Evolutionary conservation across 2,113 vertebrate genomes (phyloP), one percentile per base, ranked within the genome.

Genomic region (Verasper variegatus): DNA sequence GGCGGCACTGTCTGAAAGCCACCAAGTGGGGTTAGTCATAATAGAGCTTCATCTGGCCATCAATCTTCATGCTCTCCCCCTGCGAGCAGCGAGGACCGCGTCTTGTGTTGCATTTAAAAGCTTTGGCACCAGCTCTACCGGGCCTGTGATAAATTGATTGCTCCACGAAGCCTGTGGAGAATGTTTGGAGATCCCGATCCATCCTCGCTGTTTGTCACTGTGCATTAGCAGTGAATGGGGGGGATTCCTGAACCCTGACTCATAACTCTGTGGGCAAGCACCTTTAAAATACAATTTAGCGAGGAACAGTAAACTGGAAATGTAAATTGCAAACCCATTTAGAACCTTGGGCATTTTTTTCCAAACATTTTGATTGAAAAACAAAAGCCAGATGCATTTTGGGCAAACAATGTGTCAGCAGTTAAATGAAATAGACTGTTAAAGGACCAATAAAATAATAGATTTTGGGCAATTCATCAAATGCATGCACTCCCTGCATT

Each of bases 181-280:
- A 81, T 82, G 89, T 83, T 87, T 82, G 76, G 82, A 88, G 81
- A 84, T 80, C 83, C 75, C 23, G 73, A 81, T 84, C 78, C 84
- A 64, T 82, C 78, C 75, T 88, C 24, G 49, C 72, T 78, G 80
- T 83, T 84, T 90, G 88, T 91, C 86, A 80, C 68, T 83, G 80
- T 81, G 73, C 80, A 91, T 90, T 90, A 88, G 79, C 74, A 69
- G 71, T 59, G 72, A 85, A 71, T 35, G 69, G 62, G 63, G 76
- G 47, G 83, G 85, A 91, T 92, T 92, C 90, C 85, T 88, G 49
- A 83, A 80, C 42, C 15, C 81, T 92, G 85, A 91, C 79, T 92
- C 86, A 85, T 68, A 47, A 26, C 47, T 86, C 61, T 26, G 62
- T 54, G 35, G 81, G 82, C 80, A 79, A 81, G 71, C 75, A 81